phyloP scores from a whole-genome alignment of 1,140 invertebrate genomes.

The Globodera rostochiensis region DNA sequence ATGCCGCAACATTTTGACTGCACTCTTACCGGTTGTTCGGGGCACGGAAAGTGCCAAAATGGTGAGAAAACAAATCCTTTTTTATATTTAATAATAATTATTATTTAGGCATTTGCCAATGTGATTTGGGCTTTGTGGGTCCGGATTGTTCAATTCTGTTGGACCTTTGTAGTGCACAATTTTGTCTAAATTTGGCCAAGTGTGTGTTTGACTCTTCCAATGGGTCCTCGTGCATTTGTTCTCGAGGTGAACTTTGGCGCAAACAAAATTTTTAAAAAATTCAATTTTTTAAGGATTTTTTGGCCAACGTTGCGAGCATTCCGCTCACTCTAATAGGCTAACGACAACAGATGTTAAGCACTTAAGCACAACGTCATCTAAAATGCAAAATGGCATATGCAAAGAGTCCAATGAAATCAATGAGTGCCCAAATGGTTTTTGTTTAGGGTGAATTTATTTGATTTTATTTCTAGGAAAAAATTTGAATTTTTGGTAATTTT shows the following conservation, averaged over 20 bases:
- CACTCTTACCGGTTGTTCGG: background rate
- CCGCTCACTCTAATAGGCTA: background rate
- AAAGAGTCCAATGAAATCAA: constrained; percentile 7
- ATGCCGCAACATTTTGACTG: background rate
- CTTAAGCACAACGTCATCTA: background rate
- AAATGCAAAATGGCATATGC: background rate
- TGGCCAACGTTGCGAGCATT: constrained; percentile 4
- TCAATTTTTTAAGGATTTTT: background rate
- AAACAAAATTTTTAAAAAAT: background rate
- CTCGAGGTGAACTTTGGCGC: constrained; percentile 12
- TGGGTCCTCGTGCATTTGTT: constrained; percentile 26
- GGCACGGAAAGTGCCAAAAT: background rate
- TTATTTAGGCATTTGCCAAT: constrained; percentile 31
- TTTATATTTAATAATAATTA: background rate
- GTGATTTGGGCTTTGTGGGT: constrained; percentile 37
- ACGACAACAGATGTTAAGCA: background rate
- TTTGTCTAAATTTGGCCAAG: constrained; percentile 38
- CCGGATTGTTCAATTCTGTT: constrained; percentile 36
- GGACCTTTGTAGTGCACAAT: constrained; percentile 39
- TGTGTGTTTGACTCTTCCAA: constrained; percentile 30
- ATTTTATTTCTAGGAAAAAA: background rate
- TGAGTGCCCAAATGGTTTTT: constrained; percentile 23
- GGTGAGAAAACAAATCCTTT: background rate
- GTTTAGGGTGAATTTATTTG: background rate
- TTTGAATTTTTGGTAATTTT: too few species aligned